phyloP scores from a whole-genome alignment of 2,888 invertebrate genomes.

The Podotricha telesiphe region DNA sequence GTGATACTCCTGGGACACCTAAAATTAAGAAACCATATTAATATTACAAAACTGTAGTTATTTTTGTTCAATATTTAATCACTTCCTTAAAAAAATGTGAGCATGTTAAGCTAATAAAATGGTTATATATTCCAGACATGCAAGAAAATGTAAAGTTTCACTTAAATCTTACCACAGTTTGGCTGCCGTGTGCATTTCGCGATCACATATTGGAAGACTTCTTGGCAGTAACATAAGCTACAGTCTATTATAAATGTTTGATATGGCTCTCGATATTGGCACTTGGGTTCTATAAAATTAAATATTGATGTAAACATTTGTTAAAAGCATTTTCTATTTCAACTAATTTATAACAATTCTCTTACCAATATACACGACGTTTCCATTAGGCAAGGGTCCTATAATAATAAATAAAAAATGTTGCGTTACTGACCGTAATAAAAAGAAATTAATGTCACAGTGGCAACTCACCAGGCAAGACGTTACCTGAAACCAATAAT shows the following conservation, averaged over 20 bases:
- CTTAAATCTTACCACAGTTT: conserved; percentile 45
- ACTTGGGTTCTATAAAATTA: conserved; percentile 48
- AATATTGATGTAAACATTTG: conserved; percentile 4
- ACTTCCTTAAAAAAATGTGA: too few species aligned
- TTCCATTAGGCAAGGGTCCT: conserved; percentile 32
- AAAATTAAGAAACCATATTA: background rate
- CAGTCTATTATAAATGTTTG: conserved; percentile 47
- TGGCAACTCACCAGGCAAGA: conserved; percentile 43
- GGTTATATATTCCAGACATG: too few species aligned
- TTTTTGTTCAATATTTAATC: background rate
- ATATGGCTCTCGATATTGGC: conserved; percentile 47
- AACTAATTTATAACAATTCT: conserved; percentile 12
- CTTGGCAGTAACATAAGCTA: conserved; percentile 48
- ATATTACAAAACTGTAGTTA: background rate
- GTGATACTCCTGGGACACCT: conserved; percentile 4
- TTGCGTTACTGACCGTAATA: conserved; percentile 35
- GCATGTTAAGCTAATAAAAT: too few species aligned
- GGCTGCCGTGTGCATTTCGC: conserved; percentile 47
- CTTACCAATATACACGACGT: conserved; percentile 50
- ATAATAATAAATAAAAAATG: conserved; percentile 36
- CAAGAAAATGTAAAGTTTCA: background rate
- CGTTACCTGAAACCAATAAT: conserved; percentile 45
- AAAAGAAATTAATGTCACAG: conserved; percentile 40
- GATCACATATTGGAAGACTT: conserved; percentile 50
- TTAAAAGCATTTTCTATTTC: conserved; percentile 14